Evolutionary conservation across 2,113 vertebrate species (phyloP), one percentile per base, ranked within the genome.

Genomic region (Miniopterus natalensis): DNA sequence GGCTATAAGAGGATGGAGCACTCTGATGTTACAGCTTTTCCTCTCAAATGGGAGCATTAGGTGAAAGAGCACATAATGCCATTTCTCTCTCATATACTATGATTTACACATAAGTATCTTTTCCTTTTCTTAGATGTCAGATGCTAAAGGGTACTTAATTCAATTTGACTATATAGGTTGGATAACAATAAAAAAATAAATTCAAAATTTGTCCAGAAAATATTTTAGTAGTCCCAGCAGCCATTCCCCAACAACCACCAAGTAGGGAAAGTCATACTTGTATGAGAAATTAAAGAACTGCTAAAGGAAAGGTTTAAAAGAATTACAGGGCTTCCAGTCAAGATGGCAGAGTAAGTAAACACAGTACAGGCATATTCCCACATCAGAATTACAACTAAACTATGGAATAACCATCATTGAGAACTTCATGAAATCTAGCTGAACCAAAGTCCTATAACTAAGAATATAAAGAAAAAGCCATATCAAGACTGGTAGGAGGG

Each of bases 51-150:
- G 29, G 91, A 25, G 63, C 6, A 51, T 4, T 42, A 59, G 27
- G 10, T n/a, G 21, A 57, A 93, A 65, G 5, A 77, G 17, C 18
- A 70, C 3, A 45, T 21, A 36, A 80, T 11, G 15, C 27, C 21
- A 63, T 51, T 55, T 80, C 73, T 59, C 1, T 88, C 8, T 71
- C 53, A 66, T 9, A 29, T 80, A 75, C 45, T 36, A 36, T 77
- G n/a, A 40, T 17, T 86, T 70, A 74, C 8, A 73, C 5, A 7
- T 12, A 87, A 40, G 40, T 5, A 42, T 92, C 55, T 79, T 79
- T 80, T 83, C 27, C 53, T 94, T 79, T 84, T 84, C 45, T 84
- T 90, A 79, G 75, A 17, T 78, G 81, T 59, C 61, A 92, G 49
- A 55, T 81, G 74, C 36, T 77, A 59, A 89, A 70, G 27, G 78